Base-by-base conservation (phyloP, 2,113 vertebrate genomes). In the Rhea americana region DNA sequence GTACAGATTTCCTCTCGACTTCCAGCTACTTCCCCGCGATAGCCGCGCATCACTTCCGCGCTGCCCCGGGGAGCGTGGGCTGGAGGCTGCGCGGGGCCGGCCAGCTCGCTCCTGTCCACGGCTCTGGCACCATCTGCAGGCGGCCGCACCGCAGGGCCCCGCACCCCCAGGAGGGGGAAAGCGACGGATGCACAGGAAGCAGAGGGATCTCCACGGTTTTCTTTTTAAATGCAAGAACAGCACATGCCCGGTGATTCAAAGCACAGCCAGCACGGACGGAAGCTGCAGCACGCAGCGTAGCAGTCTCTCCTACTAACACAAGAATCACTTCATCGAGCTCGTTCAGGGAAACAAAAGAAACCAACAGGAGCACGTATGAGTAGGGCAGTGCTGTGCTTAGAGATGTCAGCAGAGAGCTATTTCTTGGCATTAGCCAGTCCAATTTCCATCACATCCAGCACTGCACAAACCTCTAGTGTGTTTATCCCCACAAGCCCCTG, bases 121-220 rank as follows among this genome's bases (percentile, higher is more conserved):
- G 19, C 92, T 93, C 91, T 96, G 97, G 97, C 95, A 96, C 97
- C 97, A 96, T 65, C 97, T 97, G 96, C 96, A 71, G 97, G 89
- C 43, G 7, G 66, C 47, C 8, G 13, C 89, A 81, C 68, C 81
- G 10, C 71, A 0, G 2, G 5, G 55, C 63, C 26, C 61, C 35
- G 35, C 35, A 35, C 35, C 35, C 35, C 35, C 35, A 35, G 35
- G 35, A 35, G 35, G 35, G 66, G 18, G 21, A 41, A 0, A 7
- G 62, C 35, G 2, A 5, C 13, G 2, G 50, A 20, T 11, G 4
- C 26, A 0, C 0, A 8, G 39, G 48, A 3, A 53, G 72, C 73
- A 51, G 16, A 8, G 2, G 61, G 3, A 25, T 4, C 61, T 14
- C 6, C 35, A 8, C 3, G 70, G 11, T 4, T 0, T 1, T 1